Percentiles rank a stretch among this genome's conserved stretches.
Conservation (phyloP, 2,888 invertebrate genomes). For the Polietes domitor region DNA sequence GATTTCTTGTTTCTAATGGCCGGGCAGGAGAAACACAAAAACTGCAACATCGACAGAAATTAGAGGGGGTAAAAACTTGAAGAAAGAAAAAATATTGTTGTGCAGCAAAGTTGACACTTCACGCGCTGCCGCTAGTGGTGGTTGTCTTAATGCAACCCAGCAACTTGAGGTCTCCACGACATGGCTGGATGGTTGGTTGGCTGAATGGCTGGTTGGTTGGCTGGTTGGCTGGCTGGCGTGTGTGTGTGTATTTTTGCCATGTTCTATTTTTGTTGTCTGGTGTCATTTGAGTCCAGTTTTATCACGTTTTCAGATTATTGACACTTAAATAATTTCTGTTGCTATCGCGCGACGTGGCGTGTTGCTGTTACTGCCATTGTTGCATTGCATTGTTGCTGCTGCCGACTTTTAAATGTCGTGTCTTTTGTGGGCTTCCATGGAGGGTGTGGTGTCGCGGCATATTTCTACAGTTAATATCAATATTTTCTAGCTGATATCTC, state of each 20-base stretch:
- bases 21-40: background rate
- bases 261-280: conserved; percentile 52
- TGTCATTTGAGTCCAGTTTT: conserved; percentile 64
- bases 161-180: conserved; percentile 8
- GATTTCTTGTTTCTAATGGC: conserved; percentile 59
- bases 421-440: background rate
- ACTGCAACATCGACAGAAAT: conserved; percentile 34
- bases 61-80: no score
- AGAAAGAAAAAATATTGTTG: conserved; percentile 25
- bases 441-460: conserved; percentile 8
- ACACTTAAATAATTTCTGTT: conserved; percentile 58
- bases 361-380: conserved; percentile 21
- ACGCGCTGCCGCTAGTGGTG: background rate
- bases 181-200: background rate
- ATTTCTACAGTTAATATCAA: background rate
- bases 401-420: background rate
- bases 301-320: conserved; percentile 66
- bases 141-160: background rate
- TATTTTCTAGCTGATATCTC: background rate
- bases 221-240: background rate
- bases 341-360: background rate
- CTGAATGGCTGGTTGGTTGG: no score
- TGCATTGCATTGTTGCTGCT: conserved; percentile 18
- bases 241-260: background rate
- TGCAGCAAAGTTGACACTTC: background rate